Base-by-base conservation (phyloP, 1,140 invertebrate species). In the Palaemon carinicauda region DNA sequence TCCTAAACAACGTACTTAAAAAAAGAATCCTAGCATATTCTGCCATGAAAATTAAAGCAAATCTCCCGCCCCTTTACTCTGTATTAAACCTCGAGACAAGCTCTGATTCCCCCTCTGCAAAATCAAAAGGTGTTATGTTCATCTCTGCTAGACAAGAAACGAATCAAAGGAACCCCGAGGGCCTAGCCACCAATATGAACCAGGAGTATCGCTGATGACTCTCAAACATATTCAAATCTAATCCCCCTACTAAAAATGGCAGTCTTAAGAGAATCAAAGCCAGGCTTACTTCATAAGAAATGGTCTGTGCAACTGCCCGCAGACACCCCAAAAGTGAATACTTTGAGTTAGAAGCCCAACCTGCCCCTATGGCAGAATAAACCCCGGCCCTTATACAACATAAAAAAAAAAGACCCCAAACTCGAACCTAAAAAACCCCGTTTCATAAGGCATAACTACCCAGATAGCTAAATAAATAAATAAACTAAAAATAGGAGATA, bases 71-170 rank as follows among this genome's bases (percentile, higher is more conserved):
- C 17, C 65, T 82, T 24, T 82, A 82, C 24, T 73, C 33, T 21
- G 80, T 82, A 53, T 82, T 53, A 74, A 82, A 74, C 3, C 80
- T 69, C 3, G 80, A 82, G 14, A 74, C 80, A 1, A 71, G 29
- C 21, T 82, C 80, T 29, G 80, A 82, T 33, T 82, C 65, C 29
- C 65, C 80, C 41, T 82, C 80, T 27, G 65, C 80, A 82, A 73
- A 82, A 73, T 73, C 80, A 82, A 73, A 82, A 1, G 60, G n/a
- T 1, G 80, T 73, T 1, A 60, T 60, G 27, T 82, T 82, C 1
- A 50, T 73, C 24, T 82, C 80, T 21, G 80, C 80, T 52, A 73
- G 29, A 53, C 80, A 82, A 51, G 80, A 82, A 24, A 12, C 51
- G 27, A 82, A 74, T n/a, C 80, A 81, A 21, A 81, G 31, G 41